Conservation (phyloP, 2,888 invertebrate genomes). For the Lithophane semibrunnea region DNA sequence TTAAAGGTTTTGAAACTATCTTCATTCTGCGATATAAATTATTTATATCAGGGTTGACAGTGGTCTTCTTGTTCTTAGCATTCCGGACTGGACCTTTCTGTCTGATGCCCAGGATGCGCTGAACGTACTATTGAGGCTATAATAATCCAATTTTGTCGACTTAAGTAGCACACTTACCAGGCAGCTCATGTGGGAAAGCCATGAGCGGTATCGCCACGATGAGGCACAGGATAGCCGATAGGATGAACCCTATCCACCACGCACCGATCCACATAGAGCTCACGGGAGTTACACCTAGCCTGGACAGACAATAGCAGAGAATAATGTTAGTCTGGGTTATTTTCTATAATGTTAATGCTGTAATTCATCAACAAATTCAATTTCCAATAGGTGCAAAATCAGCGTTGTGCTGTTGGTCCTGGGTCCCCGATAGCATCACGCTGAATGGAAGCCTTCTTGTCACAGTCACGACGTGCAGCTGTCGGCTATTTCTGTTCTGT, state of each 20-base stretch:
- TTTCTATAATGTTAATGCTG: not conserved
- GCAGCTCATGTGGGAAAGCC: constrained; percentile 93
- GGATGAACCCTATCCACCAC: constrained; percentile 96
- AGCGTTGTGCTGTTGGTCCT: too few species aligned
- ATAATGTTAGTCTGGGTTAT: not conserved
- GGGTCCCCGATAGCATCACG: too few species aligned
- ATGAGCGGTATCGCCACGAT: constrained; percentile 93
- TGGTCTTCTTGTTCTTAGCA: not conserved
- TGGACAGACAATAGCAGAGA: constrained; percentile 73
- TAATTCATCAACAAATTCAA: not conserved
- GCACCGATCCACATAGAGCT: constrained; percentile 96
- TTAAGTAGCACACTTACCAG: constrained; percentile 86
- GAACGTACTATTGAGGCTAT: not conserved
- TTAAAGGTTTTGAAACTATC: not conserved
- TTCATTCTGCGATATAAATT: not conserved
- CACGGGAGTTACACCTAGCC: constrained; percentile 92
- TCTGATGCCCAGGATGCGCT: not conserved
- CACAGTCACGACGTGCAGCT: too few species aligned
- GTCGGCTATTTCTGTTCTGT: too few species aligned
- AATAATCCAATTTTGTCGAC: not conserved
- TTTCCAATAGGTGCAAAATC: too few species aligned
- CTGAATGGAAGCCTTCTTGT: too few species aligned
- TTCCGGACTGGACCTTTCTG: not conserved
- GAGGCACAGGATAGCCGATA: constrained; percentile 92
- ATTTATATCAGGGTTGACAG: not conserved